Percentiles rank a stretch among this genome's conserved stretches.
Evolutionary conservation across 2,797 vertebrate species (phyloP).

Genomic region (Epinephelus awoara): DNA sequence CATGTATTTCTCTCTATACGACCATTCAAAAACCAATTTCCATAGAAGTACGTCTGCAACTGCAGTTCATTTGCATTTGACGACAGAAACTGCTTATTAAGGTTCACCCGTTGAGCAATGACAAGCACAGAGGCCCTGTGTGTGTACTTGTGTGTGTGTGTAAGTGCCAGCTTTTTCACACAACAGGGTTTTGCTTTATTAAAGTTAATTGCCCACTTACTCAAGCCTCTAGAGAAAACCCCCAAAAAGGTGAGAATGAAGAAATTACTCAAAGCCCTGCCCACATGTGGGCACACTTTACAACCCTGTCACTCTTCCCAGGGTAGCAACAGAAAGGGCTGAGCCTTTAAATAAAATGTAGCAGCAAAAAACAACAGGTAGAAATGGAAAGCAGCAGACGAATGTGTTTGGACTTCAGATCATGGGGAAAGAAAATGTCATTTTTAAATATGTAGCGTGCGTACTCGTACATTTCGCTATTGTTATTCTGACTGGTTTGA

Average conservation of each 20-base stretch:
- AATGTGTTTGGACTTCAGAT: neutral
- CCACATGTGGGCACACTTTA: conserved; percentile 36
- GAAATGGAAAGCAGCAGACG: conserved; percentile 14
- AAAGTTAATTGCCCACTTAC: conserved; percentile 68
- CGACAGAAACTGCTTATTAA: conserved; percentile 55
- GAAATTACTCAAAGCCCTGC: conserved; percentile 28
- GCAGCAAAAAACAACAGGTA: conserved; percentile 21
- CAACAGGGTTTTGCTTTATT: conserved; percentile 52
- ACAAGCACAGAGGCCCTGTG: neutral
- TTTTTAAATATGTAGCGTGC: conserved; percentile 11
- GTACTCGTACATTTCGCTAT: neutral
- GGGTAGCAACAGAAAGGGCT: conserved; percentile 28
- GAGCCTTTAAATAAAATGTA: conserved; percentile 11
- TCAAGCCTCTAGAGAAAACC: conserved; percentile 49
- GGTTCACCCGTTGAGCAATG: conserved; percentile 33
- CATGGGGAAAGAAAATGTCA: neutral
- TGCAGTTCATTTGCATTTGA: conserved; percentile 59
- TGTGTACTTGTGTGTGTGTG: conserved; percentile 19
- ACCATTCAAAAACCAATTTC: conserved; percentile 38
- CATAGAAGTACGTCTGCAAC: conserved; percentile 22
- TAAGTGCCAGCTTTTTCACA: conserved; percentile 42
- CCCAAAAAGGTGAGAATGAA: conserved; percentile 48
- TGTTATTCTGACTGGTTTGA: neutral
- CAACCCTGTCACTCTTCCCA: conserved; percentile 40
- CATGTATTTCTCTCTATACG: conserved; percentile 5